phyloP scores from a whole-genome alignment of 2,888 invertebrate species.

The Belgica antarctica region DNA sequence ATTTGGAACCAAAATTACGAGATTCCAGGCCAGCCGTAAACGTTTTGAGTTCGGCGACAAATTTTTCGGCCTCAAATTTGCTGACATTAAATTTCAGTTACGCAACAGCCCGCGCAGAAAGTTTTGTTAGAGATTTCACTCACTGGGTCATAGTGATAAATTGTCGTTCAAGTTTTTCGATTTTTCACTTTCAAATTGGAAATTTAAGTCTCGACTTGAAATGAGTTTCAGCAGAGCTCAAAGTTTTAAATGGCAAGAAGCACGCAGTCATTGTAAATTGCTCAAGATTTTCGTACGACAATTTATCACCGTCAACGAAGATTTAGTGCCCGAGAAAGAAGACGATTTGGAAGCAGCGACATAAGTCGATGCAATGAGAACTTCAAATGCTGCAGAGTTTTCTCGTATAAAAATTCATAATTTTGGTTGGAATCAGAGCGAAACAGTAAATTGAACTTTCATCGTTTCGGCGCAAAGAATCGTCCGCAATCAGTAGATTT shows the following conservation, averaged over 20 bases:
- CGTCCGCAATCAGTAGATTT: too few relatives aligned
- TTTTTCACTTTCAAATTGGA: slow-evolving; percentile 13
- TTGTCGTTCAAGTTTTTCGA: background rate
- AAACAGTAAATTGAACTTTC: too few relatives aligned
- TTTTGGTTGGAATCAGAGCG: too few relatives aligned
- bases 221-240: too few relatives aligned
- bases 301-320: background rate
- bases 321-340: background rate
- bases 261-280: background rate
- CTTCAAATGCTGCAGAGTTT: too few relatives aligned
- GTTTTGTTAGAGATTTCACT: background rate
- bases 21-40: background rate
- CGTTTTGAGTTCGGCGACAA: slow-evolving; percentile 8
- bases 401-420: too few relatives aligned
- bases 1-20: background rate
- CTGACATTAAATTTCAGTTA: slow-evolving; percentile 11
- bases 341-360: too few relatives aligned
- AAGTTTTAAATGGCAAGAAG: background rate
- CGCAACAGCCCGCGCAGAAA: background rate
- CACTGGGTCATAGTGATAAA: background rate
- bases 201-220: background rate
- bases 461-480: too few relatives aligned
- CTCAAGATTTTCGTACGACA: background rate
- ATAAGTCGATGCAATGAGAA: too few relatives aligned
- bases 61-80: background rate